Evolutionary conservation across 2,113 vertebrate genomes (phyloP).

Genomic region (Pomatostomus ruficeps): DNA sequence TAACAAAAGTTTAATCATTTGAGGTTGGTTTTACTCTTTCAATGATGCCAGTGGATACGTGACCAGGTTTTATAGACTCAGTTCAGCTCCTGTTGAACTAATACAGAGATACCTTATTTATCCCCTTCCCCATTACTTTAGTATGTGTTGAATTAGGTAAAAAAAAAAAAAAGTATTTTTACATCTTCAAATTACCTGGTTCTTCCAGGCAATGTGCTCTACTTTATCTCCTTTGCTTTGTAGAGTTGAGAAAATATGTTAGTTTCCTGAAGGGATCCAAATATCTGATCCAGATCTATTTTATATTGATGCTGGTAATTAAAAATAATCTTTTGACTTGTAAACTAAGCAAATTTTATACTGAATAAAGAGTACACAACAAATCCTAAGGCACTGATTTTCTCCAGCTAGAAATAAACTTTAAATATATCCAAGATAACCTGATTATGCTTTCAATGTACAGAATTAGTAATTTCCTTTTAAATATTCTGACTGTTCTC

Average conservation of each 20-base stretch:
- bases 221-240: conserved; percentile 36
- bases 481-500: background rate
- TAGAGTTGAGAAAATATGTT: conserved; percentile 10
- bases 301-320: conserved; percentile 17
- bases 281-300: conserved; percentile 44
- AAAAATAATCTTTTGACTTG: conserved; percentile 43
- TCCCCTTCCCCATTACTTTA: background rate
- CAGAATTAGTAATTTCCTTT: background rate
- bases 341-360: conserved; percentile 40
- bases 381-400: conserved; percentile 33
- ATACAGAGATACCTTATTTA: background rate
- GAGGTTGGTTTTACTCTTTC: background rate
- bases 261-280: background rate
- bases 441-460: background rate
- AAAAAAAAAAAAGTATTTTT: conserved; percentile 27
- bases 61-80: background rate
- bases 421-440: conserved; percentile 16
- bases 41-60: background rate
- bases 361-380: conserved; percentile 12
- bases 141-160: background rate
- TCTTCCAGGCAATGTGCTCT: background rate
- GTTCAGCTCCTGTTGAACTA: background rate
- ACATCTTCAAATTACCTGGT: conserved; percentile 13
- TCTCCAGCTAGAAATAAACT: background rate
- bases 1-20: background rate